Base-by-base conservation (phyloP, 30 jellyfish, hydroid and myxozoan genomes). In the Sanderia malayensis region DNA sequence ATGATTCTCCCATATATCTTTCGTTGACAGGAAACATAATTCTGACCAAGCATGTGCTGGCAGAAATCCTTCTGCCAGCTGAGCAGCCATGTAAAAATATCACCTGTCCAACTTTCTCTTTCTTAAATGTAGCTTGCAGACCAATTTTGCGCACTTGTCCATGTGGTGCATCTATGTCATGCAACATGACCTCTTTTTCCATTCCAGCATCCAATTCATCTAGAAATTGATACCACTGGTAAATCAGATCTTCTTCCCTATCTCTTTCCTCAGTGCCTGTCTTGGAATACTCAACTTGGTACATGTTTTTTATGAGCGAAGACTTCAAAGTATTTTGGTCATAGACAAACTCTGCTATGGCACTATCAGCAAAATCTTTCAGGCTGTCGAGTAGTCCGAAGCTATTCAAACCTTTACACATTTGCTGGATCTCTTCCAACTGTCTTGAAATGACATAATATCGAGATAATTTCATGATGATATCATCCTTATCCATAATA, bases 151-250 rank as follows among this genome's bases (percentile, higher is more conserved):
- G 17, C 19, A 13, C 2, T 23, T 58, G 19, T 4, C 1, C 86
- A 2, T 27, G 49, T 1, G 67, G 68, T 1, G 22, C 47, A 4
- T 37, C 80, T 6, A 74, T 2, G 59, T 34, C 61, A 29, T 74
- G 13, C 31, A 57, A 8, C 13, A 2, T 33, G 17, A 74, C 53
- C 3, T 24, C 25, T 46, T 60, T 58, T 3, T 31, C 52, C 4
- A 19, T 4, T 24, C 86, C 86, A 4, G 23, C 9, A 4, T 44
- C 81, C 21, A 68, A 68, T 28, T 74, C 86, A 46, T 57, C 86
- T 22, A 74, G 59, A 41, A 74, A 74, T 22, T 74, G 79, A 29
- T 74, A 33, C 86, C 86, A 74, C 46, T 74, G 79, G 67, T 31
- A 74, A 20, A 19, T 33, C 4, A 74, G 27, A 27, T 46, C 46